These are phyloP conservation scores for Sarcophaga bullata DNA, from an alignment of 1,140 invertebrate species.

Conservation along the genomic window DNA sequence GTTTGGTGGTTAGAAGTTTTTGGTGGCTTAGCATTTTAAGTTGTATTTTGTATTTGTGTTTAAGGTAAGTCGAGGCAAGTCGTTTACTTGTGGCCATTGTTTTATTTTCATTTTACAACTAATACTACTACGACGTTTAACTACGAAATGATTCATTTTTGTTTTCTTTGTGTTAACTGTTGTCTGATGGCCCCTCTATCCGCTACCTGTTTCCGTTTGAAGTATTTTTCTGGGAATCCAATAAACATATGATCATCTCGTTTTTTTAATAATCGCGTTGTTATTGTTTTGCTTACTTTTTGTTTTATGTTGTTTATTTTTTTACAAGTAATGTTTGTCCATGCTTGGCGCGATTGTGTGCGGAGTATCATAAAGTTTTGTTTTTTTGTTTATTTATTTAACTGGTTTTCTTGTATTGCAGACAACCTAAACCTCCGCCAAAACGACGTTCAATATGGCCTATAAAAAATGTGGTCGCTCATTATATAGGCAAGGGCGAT, in stretches of 20 bases:
- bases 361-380: too few relatives aligned
- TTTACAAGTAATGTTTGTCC: too few relatives aligned
- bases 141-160: background rate
- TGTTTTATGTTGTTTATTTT: too few relatives aligned
- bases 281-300: too few relatives aligned
- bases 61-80: too few relatives aligned
- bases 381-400: constrained; percentile 12
- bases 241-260: constrained; percentile 7
- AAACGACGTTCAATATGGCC: constrained; percentile 60
- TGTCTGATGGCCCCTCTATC: background rate
- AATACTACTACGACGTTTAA: background rate
- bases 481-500: constrained; percentile 64
- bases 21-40: constrained; percentile 11
- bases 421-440: constrained; percentile 63
- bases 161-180: background rate
- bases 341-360: too few relatives aligned
- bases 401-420: constrained; percentile 48
- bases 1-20: background rate
- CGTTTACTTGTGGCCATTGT: background rate
- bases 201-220: background rate
- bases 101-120: constrained; percentile 12
- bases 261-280: background rate
- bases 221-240: background rate
- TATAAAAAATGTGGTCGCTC: constrained; percentile 59
- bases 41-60: background rate